Evolutionary conservation across 2,888 invertebrate species (phyloP).

Genomic region (Cryptocephalus moraei): DNA sequence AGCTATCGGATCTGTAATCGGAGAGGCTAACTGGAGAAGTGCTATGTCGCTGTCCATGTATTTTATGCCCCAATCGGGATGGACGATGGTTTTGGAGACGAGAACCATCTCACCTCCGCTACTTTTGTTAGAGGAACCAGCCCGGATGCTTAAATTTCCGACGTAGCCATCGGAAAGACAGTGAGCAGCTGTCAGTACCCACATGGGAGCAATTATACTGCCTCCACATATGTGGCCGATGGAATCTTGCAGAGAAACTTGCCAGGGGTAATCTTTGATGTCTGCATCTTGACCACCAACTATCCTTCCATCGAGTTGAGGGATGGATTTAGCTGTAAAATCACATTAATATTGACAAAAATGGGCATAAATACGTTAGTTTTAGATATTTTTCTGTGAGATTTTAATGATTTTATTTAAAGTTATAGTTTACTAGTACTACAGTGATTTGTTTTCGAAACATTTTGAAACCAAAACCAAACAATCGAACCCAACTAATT

Average conservation of each 20-base stretch:
- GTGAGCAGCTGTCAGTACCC: neutral
- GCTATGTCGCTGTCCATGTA: conserved; percentile 9
- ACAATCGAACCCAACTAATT: too few species aligned
- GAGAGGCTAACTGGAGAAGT: conserved; percentile 2
- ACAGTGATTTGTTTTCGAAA: too few species aligned
- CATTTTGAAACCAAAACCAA: too few species aligned
- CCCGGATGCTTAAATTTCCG: neutral
- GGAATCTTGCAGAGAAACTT: neutral
- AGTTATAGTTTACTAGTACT: too few species aligned
- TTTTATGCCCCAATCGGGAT: conserved; percentile 4
- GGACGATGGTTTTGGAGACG: conserved; percentile 3
- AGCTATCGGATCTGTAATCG: neutral
- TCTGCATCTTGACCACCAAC: too few species aligned
- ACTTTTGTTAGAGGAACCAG: conserved; percentile 4
- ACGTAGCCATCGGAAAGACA: neutral
- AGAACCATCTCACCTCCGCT: conserved; percentile 6
- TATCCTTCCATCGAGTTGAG: too few species aligned
- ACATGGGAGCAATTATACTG: neutral
- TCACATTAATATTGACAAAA: too few species aligned
- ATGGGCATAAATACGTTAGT: too few species aligned
- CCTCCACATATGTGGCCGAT: neutral
- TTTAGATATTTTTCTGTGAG: too few species aligned
- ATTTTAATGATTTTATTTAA: too few species aligned
- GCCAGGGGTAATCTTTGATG: neutral
- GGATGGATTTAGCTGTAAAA: too few species aligned